A percentile compares a stretch with the other conserved stretches of the same genome.
Evolutionary conservation across 2,888 invertebrate species (phyloP).

Genomic region (Scaptomyza tumidula): DNA sequence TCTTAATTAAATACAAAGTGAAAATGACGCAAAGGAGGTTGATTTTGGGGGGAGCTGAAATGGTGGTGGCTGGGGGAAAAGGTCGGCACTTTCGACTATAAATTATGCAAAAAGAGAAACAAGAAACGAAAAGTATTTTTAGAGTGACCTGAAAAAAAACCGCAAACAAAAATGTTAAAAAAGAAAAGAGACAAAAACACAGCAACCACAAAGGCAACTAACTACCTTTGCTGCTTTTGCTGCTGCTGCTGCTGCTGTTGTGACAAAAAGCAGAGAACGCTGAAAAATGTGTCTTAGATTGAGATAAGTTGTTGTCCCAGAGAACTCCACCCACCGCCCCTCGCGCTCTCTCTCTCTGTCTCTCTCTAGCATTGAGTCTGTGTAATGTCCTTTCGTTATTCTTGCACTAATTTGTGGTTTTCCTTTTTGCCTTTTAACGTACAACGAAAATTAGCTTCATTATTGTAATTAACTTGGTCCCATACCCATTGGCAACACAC

Average conservation of each 20-base stretch:
- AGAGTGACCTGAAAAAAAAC: conserved; percentile 54
- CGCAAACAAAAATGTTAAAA: conserved; percentile 24
- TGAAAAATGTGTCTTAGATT: conserved; percentile 65
- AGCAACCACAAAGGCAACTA: conserved; percentile 29
- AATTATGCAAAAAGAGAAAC: conserved; percentile 53
- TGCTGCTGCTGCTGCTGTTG: conserved; percentile 3
- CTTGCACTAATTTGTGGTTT: conserved; percentile 68
- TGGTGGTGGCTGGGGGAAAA: not conserved
- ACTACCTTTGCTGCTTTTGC: conserved; percentile 9
- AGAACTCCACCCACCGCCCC: not conserved
- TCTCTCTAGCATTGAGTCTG: conserved; percentile 13
- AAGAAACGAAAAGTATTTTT: conserved; percentile 56
- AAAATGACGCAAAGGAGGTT: conserved; percentile 29
- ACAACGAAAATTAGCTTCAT: conserved; percentile 67
- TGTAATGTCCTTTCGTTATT: conserved; percentile 51
- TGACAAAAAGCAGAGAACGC: conserved; percentile 58
- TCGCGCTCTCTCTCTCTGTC: not conserved
- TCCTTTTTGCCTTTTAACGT: conserved; percentile 55
- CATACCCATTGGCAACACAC: conserved; percentile 28
- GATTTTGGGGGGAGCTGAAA: not conserved
- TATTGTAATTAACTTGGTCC: conserved; percentile 69
- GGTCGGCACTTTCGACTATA: conserved; percentile 42
- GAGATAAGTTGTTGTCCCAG: conserved; percentile 53
- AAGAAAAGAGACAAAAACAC: conserved; percentile 10
- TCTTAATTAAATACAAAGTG: conserved; percentile 70